Evolutionary conservation across 2,113 vertebrate species (phyloP).

Genomic region (Cyanoramphus novaezelandiae): DNA sequence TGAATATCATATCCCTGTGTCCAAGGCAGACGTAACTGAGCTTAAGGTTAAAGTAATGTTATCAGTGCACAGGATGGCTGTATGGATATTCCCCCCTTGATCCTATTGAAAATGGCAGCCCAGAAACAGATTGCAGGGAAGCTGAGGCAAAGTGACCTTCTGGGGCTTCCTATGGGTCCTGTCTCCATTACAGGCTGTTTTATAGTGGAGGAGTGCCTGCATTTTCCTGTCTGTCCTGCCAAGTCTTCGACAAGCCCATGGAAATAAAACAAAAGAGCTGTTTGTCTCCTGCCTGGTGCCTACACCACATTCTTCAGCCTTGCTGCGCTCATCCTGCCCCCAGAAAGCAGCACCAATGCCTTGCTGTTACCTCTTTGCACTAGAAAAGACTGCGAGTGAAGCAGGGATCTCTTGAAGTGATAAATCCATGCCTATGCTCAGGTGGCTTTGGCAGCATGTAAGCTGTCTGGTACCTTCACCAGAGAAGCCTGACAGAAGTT

Average conservation of each 20-base stretch:
- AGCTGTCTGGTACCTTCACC: background rate
- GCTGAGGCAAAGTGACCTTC: accelerated
- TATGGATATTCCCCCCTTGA: background rate
- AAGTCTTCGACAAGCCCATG: accelerated
- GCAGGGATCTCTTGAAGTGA: background rate
- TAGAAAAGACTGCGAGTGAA: background rate
- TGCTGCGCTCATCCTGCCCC: accelerated
- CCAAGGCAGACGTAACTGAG: background rate
- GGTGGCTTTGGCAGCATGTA: background rate
- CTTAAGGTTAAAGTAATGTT: background rate
- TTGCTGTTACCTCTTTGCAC: background rate
- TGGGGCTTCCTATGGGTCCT: background rate
- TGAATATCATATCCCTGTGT: background rate
- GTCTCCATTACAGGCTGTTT: background rate
- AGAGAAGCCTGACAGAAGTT: background rate
- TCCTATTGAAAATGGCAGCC: background rate
- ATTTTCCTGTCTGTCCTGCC: background rate
- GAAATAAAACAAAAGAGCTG: background rate
- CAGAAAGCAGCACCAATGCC: background rate
- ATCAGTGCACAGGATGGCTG: background rate
- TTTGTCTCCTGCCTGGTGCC: background rate
- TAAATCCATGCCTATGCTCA: background rate
- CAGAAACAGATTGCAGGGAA: background rate
- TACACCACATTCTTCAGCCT: accelerated
- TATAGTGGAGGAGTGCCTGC: accelerated